Conservation (phyloP, 2,888 invertebrate genomes). For the Copidosoma aretas region DNA sequence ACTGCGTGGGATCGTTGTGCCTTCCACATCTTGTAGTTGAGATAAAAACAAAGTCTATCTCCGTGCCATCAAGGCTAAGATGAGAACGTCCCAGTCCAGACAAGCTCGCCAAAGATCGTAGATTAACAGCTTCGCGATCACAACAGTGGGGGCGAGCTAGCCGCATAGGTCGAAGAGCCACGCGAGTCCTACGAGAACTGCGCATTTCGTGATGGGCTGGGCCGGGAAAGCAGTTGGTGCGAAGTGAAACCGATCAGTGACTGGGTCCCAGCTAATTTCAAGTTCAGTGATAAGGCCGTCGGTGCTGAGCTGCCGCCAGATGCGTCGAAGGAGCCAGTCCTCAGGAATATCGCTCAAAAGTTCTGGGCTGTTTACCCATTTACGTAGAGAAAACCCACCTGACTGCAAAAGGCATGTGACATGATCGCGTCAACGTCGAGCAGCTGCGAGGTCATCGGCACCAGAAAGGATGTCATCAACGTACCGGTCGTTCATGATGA, state of each 20-base stretch:
- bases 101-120: slow-evolving; percentile 18
- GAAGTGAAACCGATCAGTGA: background rate
- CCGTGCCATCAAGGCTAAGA: background rate
- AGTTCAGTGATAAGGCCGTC: slow-evolving; percentile 7
- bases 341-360: background rate
- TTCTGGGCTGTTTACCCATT: slow-evolving; percentile 14
- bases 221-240: background rate
- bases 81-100: slow-evolving; percentile 7
- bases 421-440: background rate
- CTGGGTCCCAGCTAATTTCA: slow-evolving; percentile 7
- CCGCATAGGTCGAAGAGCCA: slow-evolving; percentile 17
- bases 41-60: background rate
- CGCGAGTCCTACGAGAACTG: background rate
- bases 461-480: slow-evolving; percentile 14
- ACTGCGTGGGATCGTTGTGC: slow-evolving; percentile 1
- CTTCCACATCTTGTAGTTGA: background rate
- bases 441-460: background rate
- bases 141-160: slow-evolving; percentile 3
- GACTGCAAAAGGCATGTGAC: background rate
- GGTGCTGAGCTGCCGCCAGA: background rate
- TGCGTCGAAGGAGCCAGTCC: background rate
- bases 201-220: background rate
- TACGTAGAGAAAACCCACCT: background rate
- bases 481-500: slow-evolving; percentile 4
- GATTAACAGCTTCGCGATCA: slow-evolving; percentile 4